These are phyloP conservation scores for Melangyna quadrimaculata DNA, from an alignment of 2,888 invertebrate species.

Conservation along the genomic window DNA sequence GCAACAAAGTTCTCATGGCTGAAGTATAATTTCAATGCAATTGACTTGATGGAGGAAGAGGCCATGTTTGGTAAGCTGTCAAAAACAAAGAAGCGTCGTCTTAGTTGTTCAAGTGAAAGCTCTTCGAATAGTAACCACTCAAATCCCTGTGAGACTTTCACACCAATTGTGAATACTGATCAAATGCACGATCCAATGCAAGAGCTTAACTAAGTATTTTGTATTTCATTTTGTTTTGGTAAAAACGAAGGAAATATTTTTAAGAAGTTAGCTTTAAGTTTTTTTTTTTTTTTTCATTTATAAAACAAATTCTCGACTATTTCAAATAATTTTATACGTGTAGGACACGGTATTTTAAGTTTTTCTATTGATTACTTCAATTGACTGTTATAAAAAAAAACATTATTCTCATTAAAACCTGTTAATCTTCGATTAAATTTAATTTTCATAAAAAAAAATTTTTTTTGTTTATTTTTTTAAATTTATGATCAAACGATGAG, in stretches of 20 bases:
- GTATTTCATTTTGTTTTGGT: neutral
- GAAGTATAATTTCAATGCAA: conserved; percentile 73
- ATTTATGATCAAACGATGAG: too few relatives aligned
- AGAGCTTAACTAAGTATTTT: conserved; percentile 22
- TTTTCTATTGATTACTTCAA: neutral
- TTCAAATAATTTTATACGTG: neutral
- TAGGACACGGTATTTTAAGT: conserved; percentile 5
- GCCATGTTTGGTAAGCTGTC: conserved; percentile 18
- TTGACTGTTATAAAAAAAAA: neutral
- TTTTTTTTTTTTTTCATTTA: neutral
- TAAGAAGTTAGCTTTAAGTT: neutral
- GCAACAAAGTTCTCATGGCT: conserved; percentile 73
- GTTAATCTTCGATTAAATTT: neutral
- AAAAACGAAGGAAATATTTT: neutral
- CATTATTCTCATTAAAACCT: neutral
- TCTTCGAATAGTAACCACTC: conserved; percentile 8
- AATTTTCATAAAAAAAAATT: neutral
- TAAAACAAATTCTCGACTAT: neutral
- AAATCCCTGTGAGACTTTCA: conserved; percentile 55
- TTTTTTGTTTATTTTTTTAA: neutral
- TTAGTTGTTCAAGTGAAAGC: conserved; percentile 25
- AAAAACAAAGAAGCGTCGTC: neutral
- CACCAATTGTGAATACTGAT: conserved; percentile 54
- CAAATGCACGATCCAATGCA: conserved; percentile 55
- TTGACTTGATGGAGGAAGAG: conserved; percentile 70